Base-by-base conservation (phyloP, 2,888 invertebrate species). In the Cyclophora punctaria region DNA sequence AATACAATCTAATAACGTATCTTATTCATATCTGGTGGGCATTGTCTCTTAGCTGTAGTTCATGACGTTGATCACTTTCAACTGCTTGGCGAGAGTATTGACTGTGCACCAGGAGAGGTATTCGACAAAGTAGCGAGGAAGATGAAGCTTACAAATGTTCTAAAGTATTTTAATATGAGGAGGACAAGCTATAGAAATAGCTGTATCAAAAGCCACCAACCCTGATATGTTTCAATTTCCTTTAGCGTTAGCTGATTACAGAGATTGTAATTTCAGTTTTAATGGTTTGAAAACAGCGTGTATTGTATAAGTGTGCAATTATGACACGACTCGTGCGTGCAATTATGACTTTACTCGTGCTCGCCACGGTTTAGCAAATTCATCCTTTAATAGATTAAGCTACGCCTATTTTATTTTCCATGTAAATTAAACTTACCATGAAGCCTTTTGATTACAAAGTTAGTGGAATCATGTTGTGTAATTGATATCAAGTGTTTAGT, bases 61-160 rank as follows among this genome's bases (percentile, higher is more conserved):
- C 84, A 92, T 75, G 91, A 91, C 71, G 91, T 96, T 0, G 91
- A 94, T 57, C 89, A 93, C 47, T 98, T 97, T 83, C 80, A 92
- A 53, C 80, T 97, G 48, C 89, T 99, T 7, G 98, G 98, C 2
- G 90, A 93, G 68, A 91, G 92, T 47, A 73, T 93, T 4, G 97
- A 98, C 77, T 93, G 93, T 83, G 94, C 98, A 41, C 98, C 98
- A 3, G 99, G 99, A 33, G 98, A 98, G 88, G 92, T 95, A 0
- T 93, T 98, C 72, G 98, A 99, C 78, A 98, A 98, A 90, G 95
- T 93, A 55, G 94, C 97, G 1, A 91, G 98, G 67, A 90, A 94
- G 67, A 84, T 98, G 76, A 96, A 96, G 69, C 80, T 98, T 45
- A 91, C 90, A 67, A 94, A 95, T 78, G 67, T 97, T 44, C 90